Evolutionary conservation across 2,113 vertebrate species (phyloP), one percentile per base, ranked within the genome.

Genomic region (Coregonus clupeaformis): DNA sequence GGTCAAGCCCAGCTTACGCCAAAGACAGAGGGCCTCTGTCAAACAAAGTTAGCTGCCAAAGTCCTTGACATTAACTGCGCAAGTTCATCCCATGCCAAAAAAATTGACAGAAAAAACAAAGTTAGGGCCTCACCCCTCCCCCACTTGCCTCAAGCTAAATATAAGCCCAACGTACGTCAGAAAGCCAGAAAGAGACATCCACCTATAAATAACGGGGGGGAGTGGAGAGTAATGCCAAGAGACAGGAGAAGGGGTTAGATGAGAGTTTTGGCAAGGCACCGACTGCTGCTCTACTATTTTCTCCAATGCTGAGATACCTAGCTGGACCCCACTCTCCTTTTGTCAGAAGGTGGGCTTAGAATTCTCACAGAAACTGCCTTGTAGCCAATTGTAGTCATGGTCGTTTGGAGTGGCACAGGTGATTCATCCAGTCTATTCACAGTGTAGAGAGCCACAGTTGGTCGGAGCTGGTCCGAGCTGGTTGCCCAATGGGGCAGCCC

Each of bases 11-110:
- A 11, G 65, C 68, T 68, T 66, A 74, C 63, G 71, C 32, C 68
- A 67, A 70, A 63, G 4, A 74, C 57, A 59, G 27, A 74, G 57
- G 45, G 22, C 73, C 22, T 65, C 67, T 67, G 70, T 76, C 74
- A 69, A 69, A 82, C 70, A 73, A 55, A 66, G 68, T 78, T 62
- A 72, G 77, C 64, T 60, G 60, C 73, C 75, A 20, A 49, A 84
- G 85, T 78, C 82, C 78, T 84, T 81, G 78, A 84, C 82, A 82
- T 84, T 77, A 82, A 78, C 76, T 76, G 67, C 65, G 68, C 57
- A 66, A 84, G 82, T 83, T 84, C 78, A 78, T 71, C 74, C 75
- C 73, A 74, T 55, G 52, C 57, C 36, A 11, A 68, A 64, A 72
- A 81, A 75, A 72, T 1, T 16, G 6, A 52, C n/a, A 47, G 66